These are phyloP conservation scores for Muscidifurax raptorellus DNA, from an alignment of 1,140 invertebrate species.

Conservation along the genomic window DNA sequence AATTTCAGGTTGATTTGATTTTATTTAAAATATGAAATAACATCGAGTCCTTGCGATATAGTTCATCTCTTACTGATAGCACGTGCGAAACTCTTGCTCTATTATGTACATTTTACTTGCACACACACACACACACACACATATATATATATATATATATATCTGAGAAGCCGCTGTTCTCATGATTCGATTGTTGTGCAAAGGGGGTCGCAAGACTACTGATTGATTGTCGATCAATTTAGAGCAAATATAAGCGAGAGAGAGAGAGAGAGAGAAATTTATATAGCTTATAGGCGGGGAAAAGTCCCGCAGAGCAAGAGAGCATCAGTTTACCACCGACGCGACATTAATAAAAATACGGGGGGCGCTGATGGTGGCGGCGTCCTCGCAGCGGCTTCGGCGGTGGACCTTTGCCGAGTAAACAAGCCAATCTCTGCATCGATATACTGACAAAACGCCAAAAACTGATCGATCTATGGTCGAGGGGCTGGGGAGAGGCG, in stretches of 20 bases:
- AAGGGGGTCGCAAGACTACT: background rate
- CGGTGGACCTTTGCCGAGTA: conserved; percentile 1
- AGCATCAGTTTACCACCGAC: conserved; percentile 37
- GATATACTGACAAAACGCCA: conserved; percentile 19
- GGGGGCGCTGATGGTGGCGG: background rate
- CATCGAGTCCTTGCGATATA: no score
- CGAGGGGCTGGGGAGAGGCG: background rate
- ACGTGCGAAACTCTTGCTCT: no score
- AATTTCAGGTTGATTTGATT: no score
- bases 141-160: no score
- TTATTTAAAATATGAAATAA: no score
- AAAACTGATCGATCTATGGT: conserved; percentile 45
- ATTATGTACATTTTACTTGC: no score
- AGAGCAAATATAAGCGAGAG: background rate
- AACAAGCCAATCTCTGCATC: conserved; percentile 45
- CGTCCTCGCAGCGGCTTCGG: background rate
- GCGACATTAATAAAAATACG: conserved; percentile 46
- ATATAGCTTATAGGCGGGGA: background rate
- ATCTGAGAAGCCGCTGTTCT: no score
- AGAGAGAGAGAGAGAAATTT: no score
- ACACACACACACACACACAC: no score
- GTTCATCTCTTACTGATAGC: no score
- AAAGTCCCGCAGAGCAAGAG: conserved; percentile 15
- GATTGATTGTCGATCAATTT: background rate
- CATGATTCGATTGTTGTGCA: no score